These are phyloP conservation scores for Loxodonta africana DNA, from an alignment of 2,113 vertebrate genomes.

Conservation along the genomic window DNA sequence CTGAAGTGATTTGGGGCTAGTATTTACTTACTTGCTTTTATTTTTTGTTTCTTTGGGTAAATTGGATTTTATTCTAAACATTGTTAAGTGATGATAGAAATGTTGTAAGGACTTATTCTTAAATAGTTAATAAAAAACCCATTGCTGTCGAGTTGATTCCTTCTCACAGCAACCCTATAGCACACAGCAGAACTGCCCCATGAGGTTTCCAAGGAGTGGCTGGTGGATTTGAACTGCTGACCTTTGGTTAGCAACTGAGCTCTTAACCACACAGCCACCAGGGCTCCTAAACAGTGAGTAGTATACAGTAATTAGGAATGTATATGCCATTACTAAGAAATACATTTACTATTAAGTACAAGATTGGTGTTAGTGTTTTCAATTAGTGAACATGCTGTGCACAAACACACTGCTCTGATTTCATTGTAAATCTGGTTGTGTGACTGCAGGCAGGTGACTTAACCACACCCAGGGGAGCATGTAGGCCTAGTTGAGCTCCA, in stretches of 20 bases:
- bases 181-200: too few relatives aligned
- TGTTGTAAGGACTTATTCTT: not conserved
- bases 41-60: conserved; percentile 37
- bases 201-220: too few relatives aligned
- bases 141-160: too few relatives aligned
- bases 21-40: not conserved
- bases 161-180: too few relatives aligned
- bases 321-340: not conserved
- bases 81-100: not conserved
- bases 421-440: not conserved
- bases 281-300: not conserved
- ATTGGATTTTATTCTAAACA: not conserved
- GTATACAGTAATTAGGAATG: not conserved
- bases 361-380: not conserved
- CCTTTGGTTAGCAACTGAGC: too few relatives aligned
- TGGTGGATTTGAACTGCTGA: too few relatives aligned
- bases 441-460: not conserved
- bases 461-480: not conserved
- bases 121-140: not conserved
- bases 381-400: not conserved
- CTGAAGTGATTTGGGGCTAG: not conserved
- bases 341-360: not conserved
- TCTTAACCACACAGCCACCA: too few relatives aligned
- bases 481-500: not conserved
- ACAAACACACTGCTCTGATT: not conserved